Percentiles rank a stretch among this genome's conserved stretches.
phyloP scores from a whole-genome alignment of 2,888 invertebrate genomes.

The Aleiodes alternator region DNA sequence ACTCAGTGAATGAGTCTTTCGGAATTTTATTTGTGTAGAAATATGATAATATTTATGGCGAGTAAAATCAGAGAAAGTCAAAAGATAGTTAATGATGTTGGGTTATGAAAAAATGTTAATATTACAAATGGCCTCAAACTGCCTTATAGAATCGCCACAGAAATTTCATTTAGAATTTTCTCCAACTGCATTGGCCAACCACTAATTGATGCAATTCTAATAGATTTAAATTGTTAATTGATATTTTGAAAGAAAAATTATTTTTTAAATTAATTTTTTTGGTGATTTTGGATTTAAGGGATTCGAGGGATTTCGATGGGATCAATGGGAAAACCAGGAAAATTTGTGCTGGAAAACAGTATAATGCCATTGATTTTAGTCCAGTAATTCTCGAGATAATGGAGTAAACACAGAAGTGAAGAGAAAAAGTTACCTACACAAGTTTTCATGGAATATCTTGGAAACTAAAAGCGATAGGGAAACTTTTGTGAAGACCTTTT shows the following conservation, averaged over 20 bases:
- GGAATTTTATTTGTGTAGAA: background rate
- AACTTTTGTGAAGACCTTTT: background rate
- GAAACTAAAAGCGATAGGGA: background rate
- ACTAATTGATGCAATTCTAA: constrained; percentile 24
- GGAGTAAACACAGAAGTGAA: no score
- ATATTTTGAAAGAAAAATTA: constrained; percentile 3
- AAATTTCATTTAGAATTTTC: constrained; percentile 27
- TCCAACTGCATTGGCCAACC: constrained; percentile 20
- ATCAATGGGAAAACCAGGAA: no score
- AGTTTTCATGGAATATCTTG: background rate
- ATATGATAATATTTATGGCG: background rate
- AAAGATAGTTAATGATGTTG: constrained; percentile 20
- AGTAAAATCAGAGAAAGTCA: constrained; percentile 18
- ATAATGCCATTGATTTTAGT: no score
- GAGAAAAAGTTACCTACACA: background rate
- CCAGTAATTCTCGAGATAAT: no score
- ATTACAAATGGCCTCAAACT: constrained; percentile 1
- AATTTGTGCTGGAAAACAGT: no score
- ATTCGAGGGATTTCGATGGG: no score
- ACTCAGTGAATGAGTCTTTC: background rate
- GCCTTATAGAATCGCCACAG: constrained; percentile 14
- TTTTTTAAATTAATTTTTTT: background rate
- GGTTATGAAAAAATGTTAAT: constrained; percentile 26
- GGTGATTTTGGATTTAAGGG: no score
- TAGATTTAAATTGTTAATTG: constrained; percentile 21